Evolutionary conservation across 2,113 vertebrate species (phyloP), one percentile per base, ranked within the genome.

Genomic region (Hippocampus barbouri): DNA sequence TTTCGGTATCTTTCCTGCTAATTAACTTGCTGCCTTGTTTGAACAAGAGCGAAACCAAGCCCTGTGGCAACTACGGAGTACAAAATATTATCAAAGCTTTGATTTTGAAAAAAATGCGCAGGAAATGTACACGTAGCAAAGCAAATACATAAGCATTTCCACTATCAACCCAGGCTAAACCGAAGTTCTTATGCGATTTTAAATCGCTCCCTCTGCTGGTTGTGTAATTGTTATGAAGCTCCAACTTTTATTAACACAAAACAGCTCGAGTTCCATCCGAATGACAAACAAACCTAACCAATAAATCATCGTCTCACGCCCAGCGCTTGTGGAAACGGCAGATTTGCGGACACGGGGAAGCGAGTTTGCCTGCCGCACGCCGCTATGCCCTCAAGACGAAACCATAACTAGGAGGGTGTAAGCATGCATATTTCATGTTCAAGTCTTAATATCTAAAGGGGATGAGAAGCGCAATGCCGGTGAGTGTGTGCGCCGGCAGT

Each of bases 391-490:
- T 71, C 63, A 72, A 80, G 81, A 83, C 68, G 83, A 84, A 85
- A 85, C 88, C 85, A 87, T 77, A 80, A 87, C 86, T 73, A 86
- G 51, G 82, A 78, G 83, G 79, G 79, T 79, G 78, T n/a, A 79
- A 79, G 68, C 76, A 85, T 90, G 85, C 88, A 90, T 87, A 85
- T 90, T 89, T 87, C 83, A 90, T 83, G 79, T 54, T 68, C 70
- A 79, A 73, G 83, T 74, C 77, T 81, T 87, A 79, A 87, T 89
- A 87, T 82, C 89, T 86, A 68, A 70, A 84, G 87, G 86, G 79
- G 69, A n/a, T 65, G 66, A 79, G 68, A 74, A 82, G 81, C 74
- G 74, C 70, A 73, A 77, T 69, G 75, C 59, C 71, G 34, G 66
- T 63, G 82, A 83, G 76, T 47, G 63, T 66, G 76, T 66, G 79